phyloP scores from a whole-genome alignment of 2,888 invertebrate genomes.

The Rhagonycha fulva region DNA sequence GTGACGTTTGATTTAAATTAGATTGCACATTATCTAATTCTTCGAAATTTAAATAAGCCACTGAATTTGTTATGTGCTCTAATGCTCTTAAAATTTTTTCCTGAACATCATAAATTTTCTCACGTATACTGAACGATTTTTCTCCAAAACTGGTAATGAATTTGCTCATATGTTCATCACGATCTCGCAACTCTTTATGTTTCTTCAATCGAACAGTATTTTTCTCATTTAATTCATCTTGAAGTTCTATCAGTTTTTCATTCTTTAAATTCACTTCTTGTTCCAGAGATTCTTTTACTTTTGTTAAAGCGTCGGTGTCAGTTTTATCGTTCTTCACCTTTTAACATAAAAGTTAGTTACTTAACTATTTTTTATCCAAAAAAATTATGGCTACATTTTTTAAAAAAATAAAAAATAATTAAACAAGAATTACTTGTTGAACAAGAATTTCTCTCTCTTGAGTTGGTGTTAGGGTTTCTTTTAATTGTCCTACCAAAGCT shows the following conservation, averaged over 20 bases:
- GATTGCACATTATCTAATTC: slow-evolving; percentile 33
- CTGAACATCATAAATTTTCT: slow-evolving; percentile 14
- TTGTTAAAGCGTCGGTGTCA: slow-evolving; percentile 40
- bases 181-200: slow-evolving; percentile 39
- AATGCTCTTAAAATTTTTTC: slow-evolving; percentile 28
- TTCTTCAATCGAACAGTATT: slow-evolving; percentile 40
- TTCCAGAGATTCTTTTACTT: slow-evolving; percentile 35
- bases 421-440: slow-evolving; percentile 34
- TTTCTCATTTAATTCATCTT: slow-evolving; percentile 39
- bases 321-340: slow-evolving; percentile 41
- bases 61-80: slow-evolving; percentile 32
- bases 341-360: neutral
- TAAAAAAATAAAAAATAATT: neutral
- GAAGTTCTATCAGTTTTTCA: slow-evolving; percentile 33
- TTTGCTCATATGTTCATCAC: slow-evolving; percentile 38
- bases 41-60: slow-evolving; percentile 34
- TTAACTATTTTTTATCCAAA: neutral
- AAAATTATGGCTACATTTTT: neutral
- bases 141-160: slow-evolving; percentile 20
- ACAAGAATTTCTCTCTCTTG: slow-evolving; percentile 41
- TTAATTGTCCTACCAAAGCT: slow-evolving; percentile 35
- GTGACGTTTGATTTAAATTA: slow-evolving; percentile 24
- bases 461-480: slow-evolving; percentile 39
- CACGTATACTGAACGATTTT: slow-evolving; percentile 10
- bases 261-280: slow-evolving; percentile 35